phyloP scores from a whole-genome alignment of 1,140 invertebrate genomes.

The Drosophila auraria region DNA sequence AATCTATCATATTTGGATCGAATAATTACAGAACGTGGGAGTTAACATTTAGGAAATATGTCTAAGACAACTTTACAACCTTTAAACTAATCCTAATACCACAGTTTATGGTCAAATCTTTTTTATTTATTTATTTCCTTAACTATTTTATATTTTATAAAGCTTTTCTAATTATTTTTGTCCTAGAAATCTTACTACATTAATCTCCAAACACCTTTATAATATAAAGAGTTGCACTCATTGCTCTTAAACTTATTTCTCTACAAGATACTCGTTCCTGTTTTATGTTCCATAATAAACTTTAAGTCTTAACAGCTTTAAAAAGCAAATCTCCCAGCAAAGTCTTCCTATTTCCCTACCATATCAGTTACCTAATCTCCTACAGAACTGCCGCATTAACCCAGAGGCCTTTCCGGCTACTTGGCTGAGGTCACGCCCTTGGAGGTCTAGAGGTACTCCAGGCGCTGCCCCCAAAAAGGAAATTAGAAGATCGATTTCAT shows the following conservation, averaged over 20 bases:
- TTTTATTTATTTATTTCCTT: too few relatives aligned
- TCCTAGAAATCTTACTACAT: not conserved
- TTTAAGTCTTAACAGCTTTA: too few relatives aligned
- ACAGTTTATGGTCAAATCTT: not conserved
- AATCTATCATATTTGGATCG: not conserved
- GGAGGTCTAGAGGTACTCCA: constrained; percentile 46
- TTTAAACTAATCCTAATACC: not conserved
- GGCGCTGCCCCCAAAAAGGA: constrained; percentile 15
- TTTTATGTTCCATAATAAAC: not conserved
- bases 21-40: not conserved
- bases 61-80: not conserved
- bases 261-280: not conserved
- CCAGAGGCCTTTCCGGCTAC: constrained; percentile 16
- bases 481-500: constrained; percentile 72
- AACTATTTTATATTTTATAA: too few relatives aligned
- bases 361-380: not conserved
- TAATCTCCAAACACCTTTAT: too few relatives aligned
- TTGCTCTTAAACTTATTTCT: not conserved
- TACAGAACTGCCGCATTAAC: constrained; percentile 3
- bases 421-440: constrained; percentile 61
- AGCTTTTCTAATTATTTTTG: not conserved
- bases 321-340: not conserved
- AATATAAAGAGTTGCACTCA: too few relatives aligned
- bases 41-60: not conserved
- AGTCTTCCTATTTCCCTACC: not conserved